Evolutionary conservation across 2,113 vertebrate species (phyloP), one percentile per base, ranked within the genome.

Genomic region (Pseudois nayaur): DNA sequence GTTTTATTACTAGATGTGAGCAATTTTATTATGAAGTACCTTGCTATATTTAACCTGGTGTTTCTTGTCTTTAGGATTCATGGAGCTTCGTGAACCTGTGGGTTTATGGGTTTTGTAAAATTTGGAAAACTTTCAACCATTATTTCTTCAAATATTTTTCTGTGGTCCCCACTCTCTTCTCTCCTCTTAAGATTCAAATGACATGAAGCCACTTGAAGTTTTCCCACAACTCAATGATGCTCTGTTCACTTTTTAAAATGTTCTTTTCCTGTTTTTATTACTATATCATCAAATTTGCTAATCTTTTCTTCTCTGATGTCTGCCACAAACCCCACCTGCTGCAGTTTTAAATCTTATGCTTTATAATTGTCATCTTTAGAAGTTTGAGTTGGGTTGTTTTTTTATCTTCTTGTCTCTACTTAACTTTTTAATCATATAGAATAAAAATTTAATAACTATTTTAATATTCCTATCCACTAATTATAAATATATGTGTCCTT

Each of bases 281-380:
- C 29, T 52, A 43, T 87, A 17, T 21, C 25, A 79, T 94, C 29
- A 21, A 25, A 25, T n/a, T 95, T 31, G 67, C 67, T 91, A 86
- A 91, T 79, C 15, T 87, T 90, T 86, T 96, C 50, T 90, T 60
- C 23, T 96, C 59, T 74, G 59, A 76, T 7, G 0, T 91, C 93
- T 90, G 25, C 11, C 45, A 55, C 27, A 85, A 60, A 96, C 91
- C 3, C 60, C 50, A 93, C 6, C 15, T 27, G 74, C 11, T 45
- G 1, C 16, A 71, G n/a, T 17, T 87, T 95, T 94, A 33, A 50
- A 82, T 23, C 50, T 82, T 54, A 54, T 54, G n/a, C 50, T 85
- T 96, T 50, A 87, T 79, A 92, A 67, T 43, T 64, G 40, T 85
- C 62, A 92, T 59, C 60, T 87, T 97, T 71, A 82, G 25, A 95